Evolutionary conservation across 1,140 invertebrate genomes (phyloP).

Genomic region (Cotesia glomerata): DNA sequence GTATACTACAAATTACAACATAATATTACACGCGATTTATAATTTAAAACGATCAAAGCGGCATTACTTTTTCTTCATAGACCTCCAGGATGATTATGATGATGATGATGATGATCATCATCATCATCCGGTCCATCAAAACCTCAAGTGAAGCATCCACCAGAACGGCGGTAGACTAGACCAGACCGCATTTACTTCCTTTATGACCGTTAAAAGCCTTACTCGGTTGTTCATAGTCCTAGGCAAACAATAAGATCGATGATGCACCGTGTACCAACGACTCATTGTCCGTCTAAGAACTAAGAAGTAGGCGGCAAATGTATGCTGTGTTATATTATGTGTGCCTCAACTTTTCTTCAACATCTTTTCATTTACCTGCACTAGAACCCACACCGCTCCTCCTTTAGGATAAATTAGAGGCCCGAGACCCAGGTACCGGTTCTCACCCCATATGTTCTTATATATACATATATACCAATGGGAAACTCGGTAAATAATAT

Average conservation of each 20-base stretch:
- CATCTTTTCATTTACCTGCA: too few species aligned
- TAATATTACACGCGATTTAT: too few species aligned
- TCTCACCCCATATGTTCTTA: too few species aligned
- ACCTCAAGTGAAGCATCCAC: background rate
- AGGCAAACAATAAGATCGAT: conserved; percentile 50
- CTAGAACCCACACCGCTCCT: background rate
- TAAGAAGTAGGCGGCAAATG: conserved; percentile 34
- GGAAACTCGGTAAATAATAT: too few species aligned
- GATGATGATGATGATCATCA: background rate
- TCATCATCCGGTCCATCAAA: conserved; percentile 10
- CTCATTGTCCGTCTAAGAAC: conserved; percentile 40
- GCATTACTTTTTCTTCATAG: too few species aligned
- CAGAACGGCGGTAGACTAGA: too few species aligned
- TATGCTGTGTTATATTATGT: background rate
- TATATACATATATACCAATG: too few species aligned
- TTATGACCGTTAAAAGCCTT: conserved; percentile 23
- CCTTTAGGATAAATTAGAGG: background rate
- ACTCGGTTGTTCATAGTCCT: conserved; percentile 19
- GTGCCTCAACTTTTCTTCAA: too few species aligned
- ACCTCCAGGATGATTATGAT: background rate
- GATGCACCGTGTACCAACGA: conserved; percentile 43
- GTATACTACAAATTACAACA: too few species aligned
- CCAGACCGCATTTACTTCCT: conserved; percentile 1
- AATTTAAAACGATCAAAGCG: too few species aligned
- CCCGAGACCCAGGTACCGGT: too few species aligned